Evolutionary conservation across 92 coral and sea anemone species (phyloP).

Genomic region (Meandrina meandrites): DNA sequence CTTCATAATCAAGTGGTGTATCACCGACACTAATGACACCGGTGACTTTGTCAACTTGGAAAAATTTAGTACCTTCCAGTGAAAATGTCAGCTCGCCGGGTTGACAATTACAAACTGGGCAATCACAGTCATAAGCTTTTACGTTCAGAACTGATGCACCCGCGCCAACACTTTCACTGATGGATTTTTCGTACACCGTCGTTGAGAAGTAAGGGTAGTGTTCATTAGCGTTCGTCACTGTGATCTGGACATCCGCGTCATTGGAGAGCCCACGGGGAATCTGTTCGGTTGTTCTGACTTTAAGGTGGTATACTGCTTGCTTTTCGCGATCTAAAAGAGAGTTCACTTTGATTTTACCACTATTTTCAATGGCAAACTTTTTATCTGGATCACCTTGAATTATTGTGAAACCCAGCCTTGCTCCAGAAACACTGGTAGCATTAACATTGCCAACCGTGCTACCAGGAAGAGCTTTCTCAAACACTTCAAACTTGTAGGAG

Average conservation of each 20-base stretch:
- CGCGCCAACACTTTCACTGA: slow-evolving; percentile 60
- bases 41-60: slow-evolving; percentile 61
- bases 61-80: slow-evolving; percentile 47
- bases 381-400: slow-evolving; percentile 57
- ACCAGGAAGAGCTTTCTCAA: slow-evolving; percentile 74
- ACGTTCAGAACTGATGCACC: slow-evolving; percentile 69
- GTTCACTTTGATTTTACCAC: slow-evolving; percentile 73
- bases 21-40: slow-evolving; percentile 71
- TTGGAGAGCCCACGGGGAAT: slow-evolving; percentile 67
- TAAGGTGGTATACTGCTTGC: slow-evolving; percentile 49
- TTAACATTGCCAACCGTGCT: slow-evolving; percentile 62
- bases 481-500: slow-evolving; percentile 70
- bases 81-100: slow-evolving; percentile 66
- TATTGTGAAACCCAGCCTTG: slow-evolving; percentile 70
- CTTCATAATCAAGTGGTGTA: slow-evolving; percentile 73
- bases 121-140: slow-evolving; percentile 80
- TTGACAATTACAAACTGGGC: slow-evolving; percentile 65
- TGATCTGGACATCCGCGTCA: slow-evolving; percentile 70
- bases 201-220: slow-evolving; percentile 61
- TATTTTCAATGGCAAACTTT: slow-evolving; percentile 53
- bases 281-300: slow-evolving; percentile 76
- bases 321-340: slow-evolving; percentile 71
- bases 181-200: slow-evolving; percentile 43
- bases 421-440: slow-evolving; percentile 83
- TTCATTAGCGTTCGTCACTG: slow-evolving; percentile 79